Percentiles rank a stretch among this genome's conserved stretches.
Evolutionary conservation across 2,113 vertebrate species (phyloP).

Genomic region (Dascyllus trimaculatus): DNA sequence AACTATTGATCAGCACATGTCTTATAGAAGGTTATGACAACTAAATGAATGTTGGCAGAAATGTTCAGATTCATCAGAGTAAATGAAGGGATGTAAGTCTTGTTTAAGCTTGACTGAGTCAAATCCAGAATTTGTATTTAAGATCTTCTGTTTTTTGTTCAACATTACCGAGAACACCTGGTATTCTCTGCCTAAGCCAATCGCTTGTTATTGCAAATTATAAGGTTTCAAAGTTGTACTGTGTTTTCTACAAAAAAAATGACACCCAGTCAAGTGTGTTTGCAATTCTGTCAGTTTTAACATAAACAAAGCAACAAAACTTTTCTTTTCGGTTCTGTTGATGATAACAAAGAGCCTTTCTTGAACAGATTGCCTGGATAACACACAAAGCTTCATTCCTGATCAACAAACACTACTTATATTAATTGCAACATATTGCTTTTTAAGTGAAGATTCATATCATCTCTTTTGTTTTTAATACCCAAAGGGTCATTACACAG

Average conservation of each 20-base stretch:
- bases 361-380: slow-evolving; percentile 40
- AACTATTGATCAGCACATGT: slow-evolving; percentile 61
- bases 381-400: neutral
- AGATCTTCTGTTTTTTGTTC: neutral
- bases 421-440: slow-evolving; percentile 64
- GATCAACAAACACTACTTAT: slow-evolving; percentile 45
- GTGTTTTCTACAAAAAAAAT: neutral
- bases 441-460: slow-evolving; percentile 56
- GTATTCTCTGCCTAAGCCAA: neutral
- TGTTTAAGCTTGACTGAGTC: neutral
- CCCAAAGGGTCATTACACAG: slow-evolving; percentile 51
- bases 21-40: slow-evolving; percentile 39
- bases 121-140: neutral
- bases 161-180: neutral
- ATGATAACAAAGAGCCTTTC: slow-evolving; percentile 11
- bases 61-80: slow-evolving; percentile 34
- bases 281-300: neutral
- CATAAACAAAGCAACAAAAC: neutral
- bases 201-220: slow-evolving; percentile 17
- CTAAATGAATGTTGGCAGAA: slow-evolving; percentile 41
- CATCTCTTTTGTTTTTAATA: slow-evolving; percentile 37
- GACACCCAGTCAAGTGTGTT: slow-evolving; percentile 7
- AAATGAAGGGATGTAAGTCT: slow-evolving; percentile 2
- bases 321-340: slow-evolving; percentile 25
- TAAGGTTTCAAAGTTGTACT: slow-evolving; percentile 1